Evolutionary conservation across 2,113 vertebrate genomes (phyloP).

Genomic region (Sorex araneus): DNA sequence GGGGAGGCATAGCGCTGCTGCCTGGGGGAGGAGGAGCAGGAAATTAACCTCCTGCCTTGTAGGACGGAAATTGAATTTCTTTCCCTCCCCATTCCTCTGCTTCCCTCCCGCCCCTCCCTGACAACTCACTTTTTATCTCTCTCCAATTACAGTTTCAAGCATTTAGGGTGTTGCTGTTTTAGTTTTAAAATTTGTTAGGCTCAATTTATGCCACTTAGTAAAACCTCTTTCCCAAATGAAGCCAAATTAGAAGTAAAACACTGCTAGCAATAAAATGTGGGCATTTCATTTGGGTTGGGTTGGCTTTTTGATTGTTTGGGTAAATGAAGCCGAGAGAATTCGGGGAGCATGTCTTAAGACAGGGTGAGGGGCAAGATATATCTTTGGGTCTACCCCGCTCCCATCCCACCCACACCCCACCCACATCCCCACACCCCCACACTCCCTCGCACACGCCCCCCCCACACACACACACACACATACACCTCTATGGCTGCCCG

Average conservation of each 20-base stretch:
- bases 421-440: no score
- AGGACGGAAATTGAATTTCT: conserved; percentile 50
- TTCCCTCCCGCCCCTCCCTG: conserved; percentile 25
- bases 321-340: conserved; percentile 55
- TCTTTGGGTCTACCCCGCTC: neutral
- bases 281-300: conserved; percentile 77
- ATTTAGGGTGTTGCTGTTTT: conserved; percentile 82
- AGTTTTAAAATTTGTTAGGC: conserved; percentile 84
- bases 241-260: conserved; percentile 82
- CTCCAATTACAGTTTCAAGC: conserved; percentile 81
- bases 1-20: conserved; percentile 3
- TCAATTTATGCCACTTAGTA: conserved; percentile 86
- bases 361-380: neutral
- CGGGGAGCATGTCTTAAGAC: neutral
- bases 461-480: no score
- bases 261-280: conserved; percentile 78
- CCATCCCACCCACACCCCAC: no score
- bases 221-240: conserved; percentile 85
- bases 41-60: conserved; percentile 61
- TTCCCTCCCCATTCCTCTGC: conserved; percentile 51
- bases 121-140: conserved; percentile 79
- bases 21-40: neutral
- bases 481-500: no score
- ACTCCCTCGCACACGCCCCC: no score
- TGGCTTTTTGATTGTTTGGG: conserved; percentile 73